Base-by-base conservation (phyloP, 2,888 invertebrate species). In the Dichetophora obliterata region DNA sequence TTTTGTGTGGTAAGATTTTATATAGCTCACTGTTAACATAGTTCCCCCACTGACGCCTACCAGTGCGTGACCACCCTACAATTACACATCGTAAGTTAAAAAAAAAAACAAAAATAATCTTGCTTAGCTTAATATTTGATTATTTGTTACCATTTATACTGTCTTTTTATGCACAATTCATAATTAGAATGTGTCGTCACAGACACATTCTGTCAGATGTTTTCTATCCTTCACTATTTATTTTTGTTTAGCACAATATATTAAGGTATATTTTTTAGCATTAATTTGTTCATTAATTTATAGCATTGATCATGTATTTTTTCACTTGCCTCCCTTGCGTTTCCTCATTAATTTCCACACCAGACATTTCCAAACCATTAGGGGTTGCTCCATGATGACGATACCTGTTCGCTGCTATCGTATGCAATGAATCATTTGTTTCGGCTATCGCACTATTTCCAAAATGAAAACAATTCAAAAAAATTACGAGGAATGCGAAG, bases 391-490 rank as follows among this genome's bases (percentile, higher is more conserved):
- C 69, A 54, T 24, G 24, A 61, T 43, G 59, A 48, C 52, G 14
- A 24, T 52, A 19, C 11, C 57, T 31, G 11, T 34, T 43, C 19
- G n/a, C 0, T 3, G 6, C 22, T 37, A 34, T 16, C 24, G 11
- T 24, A 9, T 5, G 27, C 16, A 79, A 76, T 80, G 79, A 78
- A 75, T 81, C 81, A 79, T 76, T 78, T 77, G 74, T 77, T n/a
- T 75, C 65, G 54, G 43, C 48, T 61, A 52, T 74, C 48, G 68
- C 75, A 78, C 81, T 80, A 70, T 77, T 68, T 61, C 75, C 79
- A 77, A 75, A 72, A 77, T 72, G 75, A 19, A 78, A 74, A 71
- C 59, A 57, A 75, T 77, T 78, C 34, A 78, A 70, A 77, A 80
- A 80, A 72, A 80, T 54, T 72, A 78, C 59, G 9, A 79, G 78